Percentiles rank a stretch among this genome's conserved stretches.
These are phyloP conservation scores for Thamnaconus septentrionalis DNA, from an alignment of 2,113 vertebrate species.

Conservation along the genomic window DNA sequence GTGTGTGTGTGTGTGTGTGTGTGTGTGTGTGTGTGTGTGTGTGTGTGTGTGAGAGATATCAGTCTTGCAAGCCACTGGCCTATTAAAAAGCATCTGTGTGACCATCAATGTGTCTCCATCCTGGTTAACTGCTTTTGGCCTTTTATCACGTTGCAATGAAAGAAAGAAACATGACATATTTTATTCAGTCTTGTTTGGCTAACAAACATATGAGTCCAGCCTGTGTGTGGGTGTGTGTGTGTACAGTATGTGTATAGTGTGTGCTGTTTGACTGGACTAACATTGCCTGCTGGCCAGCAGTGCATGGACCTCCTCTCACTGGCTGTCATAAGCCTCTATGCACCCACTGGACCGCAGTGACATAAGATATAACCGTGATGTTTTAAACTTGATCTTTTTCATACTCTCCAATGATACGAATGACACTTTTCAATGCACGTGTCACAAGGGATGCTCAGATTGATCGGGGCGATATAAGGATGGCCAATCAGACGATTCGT, in stretches of 20 bases:
- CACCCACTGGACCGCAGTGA: too few species aligned
- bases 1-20: too few species aligned
- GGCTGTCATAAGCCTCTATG: conserved; percentile 4
- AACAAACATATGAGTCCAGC: conserved; percentile 29
- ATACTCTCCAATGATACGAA: too few species aligned
- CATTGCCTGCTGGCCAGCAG: conserved; percentile 24
- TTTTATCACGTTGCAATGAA: background rate
- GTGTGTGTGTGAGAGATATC: too few species aligned
- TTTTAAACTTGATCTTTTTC: too few species aligned
- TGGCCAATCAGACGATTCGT: too few species aligned
- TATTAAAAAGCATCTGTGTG: background rate
- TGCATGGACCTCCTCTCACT: conserved; percentile 13
- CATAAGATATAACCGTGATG: too few species aligned
- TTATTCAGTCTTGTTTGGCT: background rate
- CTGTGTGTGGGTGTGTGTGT: conserved; percentile 10
- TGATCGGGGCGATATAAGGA: too few species aligned
- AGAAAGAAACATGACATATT: background rate
- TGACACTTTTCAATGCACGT: too few species aligned
- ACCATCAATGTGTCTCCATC: conserved; percentile 4
- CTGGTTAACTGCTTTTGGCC: background rate
- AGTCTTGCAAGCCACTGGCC: background rate
- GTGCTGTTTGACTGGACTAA: conserved; percentile 37
- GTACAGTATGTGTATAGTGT: background rate
- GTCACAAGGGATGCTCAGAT: too few species aligned
- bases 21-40: too few species aligned